Percentiles rank a stretch among this genome's conserved stretches.
Conservation (phyloP, 2,113 vertebrate species). For the Crotalus viridis region DNA sequence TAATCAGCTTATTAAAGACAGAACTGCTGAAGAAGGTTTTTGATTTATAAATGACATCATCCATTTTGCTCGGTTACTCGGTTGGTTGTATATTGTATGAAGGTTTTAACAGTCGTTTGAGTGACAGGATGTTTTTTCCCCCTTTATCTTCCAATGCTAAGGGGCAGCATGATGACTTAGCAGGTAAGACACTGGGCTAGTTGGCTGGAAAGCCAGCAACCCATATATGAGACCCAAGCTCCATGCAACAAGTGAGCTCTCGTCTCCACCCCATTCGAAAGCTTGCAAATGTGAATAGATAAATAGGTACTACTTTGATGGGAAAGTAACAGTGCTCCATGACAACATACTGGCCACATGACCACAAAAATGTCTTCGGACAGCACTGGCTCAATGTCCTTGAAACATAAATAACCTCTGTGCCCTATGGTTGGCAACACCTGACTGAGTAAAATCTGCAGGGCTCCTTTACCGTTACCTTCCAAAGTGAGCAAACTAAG, state of each 20-base stretch:
- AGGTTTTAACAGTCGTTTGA: neutral
- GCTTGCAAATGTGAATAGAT: no score
- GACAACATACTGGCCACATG: neutral
- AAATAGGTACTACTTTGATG: no score
- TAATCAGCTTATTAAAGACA: neutral
- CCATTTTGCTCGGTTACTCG: neutral
- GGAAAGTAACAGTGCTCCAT: no score
- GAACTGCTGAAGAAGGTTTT: neutral
- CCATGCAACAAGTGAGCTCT: no score
- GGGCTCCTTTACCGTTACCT: slow-evolving; percentile 25
- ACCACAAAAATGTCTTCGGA: neutral
- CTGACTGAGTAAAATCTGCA: neutral
- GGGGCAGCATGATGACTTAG: no score
- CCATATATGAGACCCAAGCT: no score
- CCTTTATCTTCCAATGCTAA: neutral
- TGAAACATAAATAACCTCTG: neutral
- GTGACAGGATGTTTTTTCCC: neutral
- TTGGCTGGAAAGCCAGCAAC: no score
- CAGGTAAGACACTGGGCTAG: no score
- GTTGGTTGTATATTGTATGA: neutral
- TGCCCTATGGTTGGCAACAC: no score
- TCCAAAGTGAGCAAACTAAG: neutral
- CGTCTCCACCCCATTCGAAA: no score
- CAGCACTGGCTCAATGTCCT: neutral
- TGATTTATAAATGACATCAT: neutral